Base-by-base conservation (phyloP, 1,140 invertebrate species). In the Apis mellifera region DNA sequence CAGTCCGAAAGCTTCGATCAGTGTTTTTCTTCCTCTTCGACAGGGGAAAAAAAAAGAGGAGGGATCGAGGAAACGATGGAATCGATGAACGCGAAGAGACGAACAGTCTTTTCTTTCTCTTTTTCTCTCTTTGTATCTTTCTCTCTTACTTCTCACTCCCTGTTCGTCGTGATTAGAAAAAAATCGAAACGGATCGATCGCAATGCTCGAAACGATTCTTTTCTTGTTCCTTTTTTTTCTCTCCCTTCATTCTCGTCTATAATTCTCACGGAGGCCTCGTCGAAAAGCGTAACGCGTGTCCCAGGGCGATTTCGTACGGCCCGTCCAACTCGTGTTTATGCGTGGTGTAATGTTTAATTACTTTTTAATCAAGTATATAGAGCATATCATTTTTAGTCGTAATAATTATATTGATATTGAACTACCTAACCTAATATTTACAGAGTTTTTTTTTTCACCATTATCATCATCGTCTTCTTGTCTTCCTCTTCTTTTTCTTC, bases 381-480 rank as follows among this genome's bases (percentile, higher is more conserved):
- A 92, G 92, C 89, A 93, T 92, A 93, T 92, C 87, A 86, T 92
- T 92, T 88, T 90, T 90, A 93, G 86, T 90, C 88, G 86, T 91
- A 91, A 92, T 91, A 90, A 92, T 92, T 90, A 93, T 93, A 93
- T 91, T 90, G 89, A 91, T 93, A 93, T 93, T 93, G 89, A 92
- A 92, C 92, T 93, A 93, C 91, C 93, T 93, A 93, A 83, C 89
- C 91, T 93, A 93, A 92, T 93, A 93, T 93, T 90, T 93, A 93
- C 92, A 93, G 78, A 89, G 84, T 92, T 90, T 87, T 32, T 32
- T 83, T 70, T 17, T 26, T 54, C 48, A 8, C 13, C 50, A 19
- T 21, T 17, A 12, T 13, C 17, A 5, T 71, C 23, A 8, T 55
- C 23, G 19, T 60, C 4, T 32, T 50, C 19, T 84, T 75, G 50